phyloP scores from a whole-genome alignment of 2,888 invertebrate species.

The Caenorhabditis uteleia region DNA sequence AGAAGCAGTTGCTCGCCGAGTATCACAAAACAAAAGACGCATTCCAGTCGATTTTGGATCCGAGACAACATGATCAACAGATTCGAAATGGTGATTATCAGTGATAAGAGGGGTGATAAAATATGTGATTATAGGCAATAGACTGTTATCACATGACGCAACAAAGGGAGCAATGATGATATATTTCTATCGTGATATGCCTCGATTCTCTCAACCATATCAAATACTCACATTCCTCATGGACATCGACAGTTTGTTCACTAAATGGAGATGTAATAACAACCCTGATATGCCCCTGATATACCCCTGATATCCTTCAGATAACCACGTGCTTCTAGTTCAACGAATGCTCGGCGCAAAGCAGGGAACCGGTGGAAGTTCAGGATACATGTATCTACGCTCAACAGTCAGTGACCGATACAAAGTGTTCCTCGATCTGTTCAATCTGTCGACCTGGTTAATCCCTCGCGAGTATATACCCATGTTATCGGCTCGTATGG shows the following conservation, averaged over 20 bases:
- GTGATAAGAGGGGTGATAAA: not conserved
- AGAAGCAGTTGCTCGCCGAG: constrained; percentile 54
- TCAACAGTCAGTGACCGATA: constrained; percentile 97
- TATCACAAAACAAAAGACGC: constrained; percentile 74
- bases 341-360: constrained; percentile 98
- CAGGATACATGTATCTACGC: constrained; percentile 94
- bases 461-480: constrained; percentile 91
- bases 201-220: constrained; percentile 95
- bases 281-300: not conserved
- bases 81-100: constrained; percentile 78
- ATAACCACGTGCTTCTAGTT: constrained; percentile 97
- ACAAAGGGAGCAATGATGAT: constrained; percentile 97
- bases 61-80: constrained; percentile 82
- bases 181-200: constrained; percentile 89
- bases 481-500: constrained; percentile 82
- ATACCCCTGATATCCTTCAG: constrained; percentile 73
- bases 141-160: constrained; percentile 87
- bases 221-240: constrained; percentile 90
- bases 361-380: constrained; percentile 96
- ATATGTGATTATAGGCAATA: constrained; percentile 74
- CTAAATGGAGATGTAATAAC: constrained; percentile 94
- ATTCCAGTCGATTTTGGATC: constrained; percentile 72
- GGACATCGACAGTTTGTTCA: constrained; percentile 96
- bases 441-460: constrained; percentile 93
- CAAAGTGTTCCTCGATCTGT: constrained; percentile 95